Conservation (phyloP, 2,113 vertebrate genomes). For the Megaceryle torquata region DNA sequence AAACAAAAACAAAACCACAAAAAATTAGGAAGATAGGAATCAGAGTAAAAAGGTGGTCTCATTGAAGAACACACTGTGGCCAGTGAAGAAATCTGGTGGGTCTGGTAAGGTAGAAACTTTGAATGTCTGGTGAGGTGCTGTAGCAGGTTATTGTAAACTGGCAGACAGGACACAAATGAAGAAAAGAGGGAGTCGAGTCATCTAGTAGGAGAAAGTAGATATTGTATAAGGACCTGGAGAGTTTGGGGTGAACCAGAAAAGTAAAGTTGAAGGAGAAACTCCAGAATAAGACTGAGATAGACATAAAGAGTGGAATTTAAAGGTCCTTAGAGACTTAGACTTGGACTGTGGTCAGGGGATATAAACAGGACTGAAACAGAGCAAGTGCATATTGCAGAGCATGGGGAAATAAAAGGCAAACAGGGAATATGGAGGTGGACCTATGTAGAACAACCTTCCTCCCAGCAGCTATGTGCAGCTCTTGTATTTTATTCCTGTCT, state of each 20-base stretch:
- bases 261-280: not conserved
- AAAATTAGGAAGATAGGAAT: not conserved
- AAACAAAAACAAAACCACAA: too few species aligned
- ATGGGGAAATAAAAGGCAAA: not conserved
- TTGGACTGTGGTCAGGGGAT: not conserved
- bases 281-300: not conserved
- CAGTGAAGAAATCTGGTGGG: not conserved
- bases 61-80: not conserved
- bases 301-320: not conserved
- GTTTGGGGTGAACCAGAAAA: not conserved
- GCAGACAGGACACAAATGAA: not conserved
- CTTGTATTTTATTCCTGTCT: not conserved
- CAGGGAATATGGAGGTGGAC: not conserved
- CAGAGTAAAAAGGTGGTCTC: not conserved
- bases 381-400: not conserved
- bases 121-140: not conserved
- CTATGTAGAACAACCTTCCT: not conserved
- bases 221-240: not conserved
- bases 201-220: not conserved
- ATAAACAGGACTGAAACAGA: not conserved
- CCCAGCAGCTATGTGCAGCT: not conserved
- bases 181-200: not conserved
- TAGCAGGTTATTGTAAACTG: not conserved
- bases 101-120: not conserved
- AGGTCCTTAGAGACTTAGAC: not conserved